Conservation (phyloP, 2,797 vertebrate genomes). For the Ctenopoma kingsleyae region DNA sequence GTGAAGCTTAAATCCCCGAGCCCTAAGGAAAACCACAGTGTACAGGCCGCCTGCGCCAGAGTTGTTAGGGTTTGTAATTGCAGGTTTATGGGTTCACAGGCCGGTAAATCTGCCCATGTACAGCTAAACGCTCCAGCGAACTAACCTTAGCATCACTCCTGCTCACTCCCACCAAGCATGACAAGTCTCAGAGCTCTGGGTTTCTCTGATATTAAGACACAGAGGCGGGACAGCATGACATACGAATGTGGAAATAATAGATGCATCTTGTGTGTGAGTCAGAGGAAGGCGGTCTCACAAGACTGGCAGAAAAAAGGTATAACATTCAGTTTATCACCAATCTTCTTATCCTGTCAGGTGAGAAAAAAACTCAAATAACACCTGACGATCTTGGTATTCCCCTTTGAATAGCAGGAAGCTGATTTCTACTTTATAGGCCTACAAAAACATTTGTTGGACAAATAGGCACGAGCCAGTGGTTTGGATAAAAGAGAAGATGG, state of each 20-base stretch:
- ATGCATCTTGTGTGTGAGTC: background rate
- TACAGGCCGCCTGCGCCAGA: slow-evolving; percentile 62
- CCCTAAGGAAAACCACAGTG: slow-evolving; percentile 67
- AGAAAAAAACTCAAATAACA: slow-evolving; percentile 28
- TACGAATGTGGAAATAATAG: slow-evolving; percentile 16
- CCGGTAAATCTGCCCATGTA: slow-evolving; percentile 77
- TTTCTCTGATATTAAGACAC: slow-evolving; percentile 61
- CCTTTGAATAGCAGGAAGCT: slow-evolving; percentile 24
- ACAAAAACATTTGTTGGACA: slow-evolving; percentile 72
- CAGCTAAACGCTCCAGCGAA: slow-evolving; percentile 70
- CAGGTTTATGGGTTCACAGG: slow-evolving; percentile 79
- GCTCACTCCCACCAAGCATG: slow-evolving; percentile 60
- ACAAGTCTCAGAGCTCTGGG: slow-evolving; percentile 55
- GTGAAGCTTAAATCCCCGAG: slow-evolving; percentile 75
- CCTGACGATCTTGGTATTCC: slow-evolving; percentile 29
- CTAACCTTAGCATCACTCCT: slow-evolving; percentile 66
- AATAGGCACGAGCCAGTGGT: slow-evolving; percentile 64
- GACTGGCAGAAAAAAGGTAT: slow-evolving; percentile 2
- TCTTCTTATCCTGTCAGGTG: slow-evolving; percentile 13
- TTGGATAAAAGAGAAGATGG: slow-evolving; percentile 66
- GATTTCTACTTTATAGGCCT: slow-evolving; percentile 35
- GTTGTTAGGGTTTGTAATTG: slow-evolving; percentile 83
- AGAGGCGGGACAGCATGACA: slow-evolving; percentile 8
- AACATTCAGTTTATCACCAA: slow-evolving; percentile 13
- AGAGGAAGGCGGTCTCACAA: slow-evolving; percentile 13